Percentiles rank a stretch among this genome's conserved stretches.
phyloP scores from a whole-genome alignment of 92 coral and sea anemone genomes.

The Porites rus region DNA sequence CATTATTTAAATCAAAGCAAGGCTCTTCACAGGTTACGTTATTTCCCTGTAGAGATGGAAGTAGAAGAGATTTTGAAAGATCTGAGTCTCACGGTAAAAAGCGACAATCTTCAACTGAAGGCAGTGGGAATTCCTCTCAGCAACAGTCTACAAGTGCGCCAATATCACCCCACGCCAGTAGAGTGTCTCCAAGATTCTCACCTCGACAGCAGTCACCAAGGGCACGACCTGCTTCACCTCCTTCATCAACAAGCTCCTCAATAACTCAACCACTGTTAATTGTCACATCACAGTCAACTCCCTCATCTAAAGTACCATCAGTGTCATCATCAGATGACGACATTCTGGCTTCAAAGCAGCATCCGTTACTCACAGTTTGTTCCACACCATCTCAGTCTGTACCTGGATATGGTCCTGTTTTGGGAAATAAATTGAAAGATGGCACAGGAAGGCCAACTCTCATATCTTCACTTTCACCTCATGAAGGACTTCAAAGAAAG shows the following conservation, averaged over 20 bases:
- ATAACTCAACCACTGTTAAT: conserved; percentile 7
- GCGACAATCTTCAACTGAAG: conserved; percentile 25
- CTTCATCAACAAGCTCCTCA: conserved; percentile 13
- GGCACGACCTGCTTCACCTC: conserved; percentile 42
- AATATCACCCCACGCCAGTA: conserved; percentile 39
- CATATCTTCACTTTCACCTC: neutral
- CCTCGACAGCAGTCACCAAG: conserved; percentile 59
- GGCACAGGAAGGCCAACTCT: conserved; percentile 9
- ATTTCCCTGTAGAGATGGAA: conserved; percentile 24
- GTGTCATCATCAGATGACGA: conserved; percentile 18
- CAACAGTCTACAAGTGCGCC: conserved; percentile 13
- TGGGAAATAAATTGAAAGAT: conserved; percentile 8
- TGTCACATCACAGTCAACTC: conserved; percentile 11
- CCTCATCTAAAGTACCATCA: conserved; percentile 7
- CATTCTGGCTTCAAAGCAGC: neutral
- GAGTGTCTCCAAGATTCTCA: conserved; percentile 33
- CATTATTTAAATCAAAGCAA: neutral
- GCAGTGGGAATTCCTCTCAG: conserved; percentile 6
- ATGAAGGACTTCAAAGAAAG: conserved; percentile 6
- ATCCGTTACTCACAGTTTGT: conserved; percentile 7
- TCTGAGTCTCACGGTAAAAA: conserved; percentile 17
- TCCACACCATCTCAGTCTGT: neutral
- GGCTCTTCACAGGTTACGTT: neutral
- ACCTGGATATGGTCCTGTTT: neutral
- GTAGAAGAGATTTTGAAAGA: conserved; percentile 49